These are phyloP conservation scores for Penaeus indicus DNA, from an alignment of 1,140 invertebrate genomes.

Conservation along the genomic window DNA sequence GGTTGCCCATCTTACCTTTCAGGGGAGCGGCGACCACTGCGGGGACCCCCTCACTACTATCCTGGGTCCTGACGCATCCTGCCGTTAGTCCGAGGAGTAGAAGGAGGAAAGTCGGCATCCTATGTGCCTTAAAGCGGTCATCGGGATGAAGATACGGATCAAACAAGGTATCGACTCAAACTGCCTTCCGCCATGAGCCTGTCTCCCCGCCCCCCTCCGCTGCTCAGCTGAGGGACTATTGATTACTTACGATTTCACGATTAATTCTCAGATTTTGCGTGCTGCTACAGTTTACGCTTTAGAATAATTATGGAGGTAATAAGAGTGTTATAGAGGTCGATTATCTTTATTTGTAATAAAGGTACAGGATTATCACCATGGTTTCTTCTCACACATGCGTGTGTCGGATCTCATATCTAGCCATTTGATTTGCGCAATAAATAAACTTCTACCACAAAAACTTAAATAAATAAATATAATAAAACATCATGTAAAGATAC, in stretches of 20 bases:
- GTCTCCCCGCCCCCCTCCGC: conserved; percentile 1
- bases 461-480: too few species aligned
- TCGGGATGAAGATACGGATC: conserved; percentile 62
- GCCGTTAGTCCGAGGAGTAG: conserved; percentile 61
- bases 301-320: too few species aligned
- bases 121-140: conserved; percentile 58
- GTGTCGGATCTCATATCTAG: too few species aligned
- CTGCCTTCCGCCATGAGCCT: conserved; percentile 50
- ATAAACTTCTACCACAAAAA: too few species aligned
- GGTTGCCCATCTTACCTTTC: conserved; percentile 52
- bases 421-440: too few species aligned
- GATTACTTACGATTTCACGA: not conserved
- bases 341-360: too few species aligned
- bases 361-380: too few species aligned
- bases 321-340: too few species aligned
- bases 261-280: too few species aligned
- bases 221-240: conserved; percentile 45
- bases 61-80: conserved; percentile 58
- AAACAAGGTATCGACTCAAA: conserved; percentile 62
- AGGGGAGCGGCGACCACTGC: conserved; percentile 58
- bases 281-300: too few species aligned
- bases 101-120: conserved; percentile 62
- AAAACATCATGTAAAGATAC: too few species aligned
- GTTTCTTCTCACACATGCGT: too few species aligned
- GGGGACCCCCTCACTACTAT: conserved; percentile 59